Conservation (phyloP, 1,140 invertebrate species). For the Orchestia grillus region DNA sequence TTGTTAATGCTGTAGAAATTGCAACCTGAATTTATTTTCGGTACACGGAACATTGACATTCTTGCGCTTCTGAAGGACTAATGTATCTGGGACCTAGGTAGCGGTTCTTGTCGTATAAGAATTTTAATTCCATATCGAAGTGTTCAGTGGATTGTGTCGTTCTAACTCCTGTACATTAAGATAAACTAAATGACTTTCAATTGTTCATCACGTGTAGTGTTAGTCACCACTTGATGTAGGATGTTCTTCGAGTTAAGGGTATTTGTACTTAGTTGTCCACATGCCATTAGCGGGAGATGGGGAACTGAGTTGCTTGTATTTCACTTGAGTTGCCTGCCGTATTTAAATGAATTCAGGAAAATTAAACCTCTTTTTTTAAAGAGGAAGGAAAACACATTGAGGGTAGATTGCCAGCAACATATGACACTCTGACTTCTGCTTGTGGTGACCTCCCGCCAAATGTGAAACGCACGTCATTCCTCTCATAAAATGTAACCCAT, state of each 20-base stretch:
- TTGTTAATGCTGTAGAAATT: neutral
- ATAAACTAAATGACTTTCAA: neutral
- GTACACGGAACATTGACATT: neutral
- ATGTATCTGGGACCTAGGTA: neutral
- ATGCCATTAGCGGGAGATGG: neutral
- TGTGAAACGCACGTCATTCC: neutral
- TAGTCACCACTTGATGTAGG: constrained; percentile 21
- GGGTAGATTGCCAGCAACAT: neutral
- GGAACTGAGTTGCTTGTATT: neutral
- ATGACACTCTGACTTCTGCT: neutral
- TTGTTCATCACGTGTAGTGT: constrained; percentile 25
- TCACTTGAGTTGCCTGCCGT: neutral
- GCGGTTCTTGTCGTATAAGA: constrained; percentile 10
- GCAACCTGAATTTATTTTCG: neutral
- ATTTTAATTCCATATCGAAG: constrained; percentile 26
- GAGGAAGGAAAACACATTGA: neutral
- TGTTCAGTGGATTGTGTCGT: constrained; percentile 15
- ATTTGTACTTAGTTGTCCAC: neutral
- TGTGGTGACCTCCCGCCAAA: neutral
- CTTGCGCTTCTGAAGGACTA: neutral
- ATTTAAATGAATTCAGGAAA: too few species aligned
- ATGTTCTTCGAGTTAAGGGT: constrained; percentile 9
- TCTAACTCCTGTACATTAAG: neutral
- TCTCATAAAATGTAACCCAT: neutral
- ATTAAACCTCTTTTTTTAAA: neutral